These are phyloP conservation scores for Eciton burchellii DNA, from an alignment of 1,140 invertebrate species.

Conservation along the genomic window DNA sequence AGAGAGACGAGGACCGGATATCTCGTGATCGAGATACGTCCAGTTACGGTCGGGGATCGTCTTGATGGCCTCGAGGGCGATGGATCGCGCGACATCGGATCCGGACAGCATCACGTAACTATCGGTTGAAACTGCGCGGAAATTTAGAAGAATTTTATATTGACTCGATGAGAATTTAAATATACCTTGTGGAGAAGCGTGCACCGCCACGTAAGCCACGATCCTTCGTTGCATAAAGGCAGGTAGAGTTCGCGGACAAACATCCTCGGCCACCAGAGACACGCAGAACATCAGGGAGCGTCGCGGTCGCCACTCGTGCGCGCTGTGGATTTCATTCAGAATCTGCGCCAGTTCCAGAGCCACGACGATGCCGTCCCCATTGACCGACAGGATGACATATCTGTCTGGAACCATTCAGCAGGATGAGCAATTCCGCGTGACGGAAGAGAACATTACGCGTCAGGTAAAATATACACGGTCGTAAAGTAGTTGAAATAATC, in stretches of 20 bases:
- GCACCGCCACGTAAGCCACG: slow-evolving; percentile 78
- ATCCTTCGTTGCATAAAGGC: slow-evolving; percentile 74
- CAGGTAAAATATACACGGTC: slow-evolving; percentile 7
- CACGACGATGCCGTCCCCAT: slow-evolving; percentile 74
- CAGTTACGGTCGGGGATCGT: slow-evolving; percentile 28
- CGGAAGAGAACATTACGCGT: slow-evolving; percentile 21
- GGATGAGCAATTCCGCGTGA: neutral
- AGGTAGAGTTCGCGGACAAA: slow-evolving; percentile 75
- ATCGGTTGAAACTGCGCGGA: slow-evolving; percentile 68
- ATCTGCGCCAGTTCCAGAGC: slow-evolving; percentile 77
- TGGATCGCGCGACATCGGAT: slow-evolving; percentile 79
- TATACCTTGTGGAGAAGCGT: slow-evolving; percentile 77
- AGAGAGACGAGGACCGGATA: slow-evolving; percentile 71
- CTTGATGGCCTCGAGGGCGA: slow-evolving; percentile 74
- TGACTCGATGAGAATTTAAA: slow-evolving; percentile 12
- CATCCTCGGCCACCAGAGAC: slow-evolving; percentile 74
- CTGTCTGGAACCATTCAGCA: slow-evolving; percentile 76
- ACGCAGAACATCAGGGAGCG: slow-evolving; percentile 81
- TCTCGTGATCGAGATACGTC: slow-evolving; percentile 27
- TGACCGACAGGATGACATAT: slow-evolving; percentile 79
- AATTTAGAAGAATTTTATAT: neutral
- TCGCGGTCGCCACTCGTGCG: slow-evolving; percentile 79
- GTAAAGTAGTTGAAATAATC: slow-evolving; percentile 11
- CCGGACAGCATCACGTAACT: slow-evolving; percentile 77
- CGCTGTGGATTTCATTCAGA: slow-evolving; percentile 71